phyloP scores from a whole-genome alignment of 2,113 vertebrate genomes.

The Melanostigma gelatinosum region DNA sequence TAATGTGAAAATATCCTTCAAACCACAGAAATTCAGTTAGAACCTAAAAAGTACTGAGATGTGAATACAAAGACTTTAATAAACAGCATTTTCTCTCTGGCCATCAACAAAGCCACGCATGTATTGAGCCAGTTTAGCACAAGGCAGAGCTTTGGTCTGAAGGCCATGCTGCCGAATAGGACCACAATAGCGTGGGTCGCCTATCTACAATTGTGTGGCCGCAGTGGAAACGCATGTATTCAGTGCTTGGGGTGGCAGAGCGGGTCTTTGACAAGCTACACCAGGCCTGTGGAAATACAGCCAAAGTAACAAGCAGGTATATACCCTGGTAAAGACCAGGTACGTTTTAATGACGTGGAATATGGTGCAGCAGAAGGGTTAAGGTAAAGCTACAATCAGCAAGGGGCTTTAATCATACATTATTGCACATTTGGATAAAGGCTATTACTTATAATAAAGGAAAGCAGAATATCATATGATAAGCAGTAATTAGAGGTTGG shows the following conservation, averaged over 20 bases:
- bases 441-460: constrained; percentile 25
- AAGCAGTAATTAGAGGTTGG: constrained; percentile 26
- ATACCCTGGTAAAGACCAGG: not conserved
- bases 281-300: not conserved
- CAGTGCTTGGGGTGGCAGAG: no score
- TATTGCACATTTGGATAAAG: constrained; percentile 22
- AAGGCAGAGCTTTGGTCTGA: not conserved
- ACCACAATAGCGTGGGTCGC: not conserved
- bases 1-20: not conserved
- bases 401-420: not conserved
- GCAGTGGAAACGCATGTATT: not conserved
- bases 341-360: not conserved
- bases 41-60: not conserved
- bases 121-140: not conserved
- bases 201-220: not conserved
- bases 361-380: not conserved
- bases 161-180: not conserved
- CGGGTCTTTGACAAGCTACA: not conserved
- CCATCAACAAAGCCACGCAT: not conserved
- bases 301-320: constrained; percentile 10
- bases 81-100: not conserved
- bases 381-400: constrained; percentile 8
- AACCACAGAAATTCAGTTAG: not conserved
- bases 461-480: constrained; percentile 25
- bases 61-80: not conserved